phyloP scores from a whole-genome alignment of 2,797 vertebrate species.

The Crotalus adamanteus region DNA sequence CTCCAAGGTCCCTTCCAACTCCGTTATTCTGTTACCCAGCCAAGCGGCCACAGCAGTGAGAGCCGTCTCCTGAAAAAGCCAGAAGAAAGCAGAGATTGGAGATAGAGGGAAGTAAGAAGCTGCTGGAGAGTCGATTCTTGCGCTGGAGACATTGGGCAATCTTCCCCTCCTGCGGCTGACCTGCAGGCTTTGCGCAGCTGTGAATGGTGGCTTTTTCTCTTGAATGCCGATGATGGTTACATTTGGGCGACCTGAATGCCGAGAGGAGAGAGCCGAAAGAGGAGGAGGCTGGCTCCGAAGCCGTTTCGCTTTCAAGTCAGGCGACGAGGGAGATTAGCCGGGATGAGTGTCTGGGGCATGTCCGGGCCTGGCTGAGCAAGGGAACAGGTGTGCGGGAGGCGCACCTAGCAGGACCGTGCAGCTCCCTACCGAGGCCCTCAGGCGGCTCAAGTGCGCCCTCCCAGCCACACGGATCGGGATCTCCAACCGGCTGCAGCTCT shows the following conservation, averaged over 20 bases:
- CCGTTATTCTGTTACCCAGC: neutral
- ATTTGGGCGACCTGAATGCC: neutral
- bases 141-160: too few species aligned
- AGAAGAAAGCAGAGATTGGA: neutral
- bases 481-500: neutral
- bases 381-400: conserved; percentile 7
- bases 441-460: neutral
- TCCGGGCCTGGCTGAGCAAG: neutral
- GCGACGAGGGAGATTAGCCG: neutral
- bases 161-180: neutral
- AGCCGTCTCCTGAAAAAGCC: too few species aligned
- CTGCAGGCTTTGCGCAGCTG: neutral
- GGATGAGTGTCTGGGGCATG: neutral
- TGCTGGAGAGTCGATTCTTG: neutral
- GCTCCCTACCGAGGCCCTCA: neutral
- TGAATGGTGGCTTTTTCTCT: neutral
- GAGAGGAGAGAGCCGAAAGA: neutral
- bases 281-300: neutral
- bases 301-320: neutral
- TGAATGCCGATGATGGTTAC: neutral
- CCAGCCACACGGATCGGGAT: neutral
- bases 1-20: neutral
- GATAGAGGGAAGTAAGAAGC: neutral
- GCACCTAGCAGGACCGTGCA: neutral
- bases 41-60: too few species aligned